phyloP scores from a whole-genome alignment of 2,888 invertebrate species.

The Zygaena filipendulae region DNA sequence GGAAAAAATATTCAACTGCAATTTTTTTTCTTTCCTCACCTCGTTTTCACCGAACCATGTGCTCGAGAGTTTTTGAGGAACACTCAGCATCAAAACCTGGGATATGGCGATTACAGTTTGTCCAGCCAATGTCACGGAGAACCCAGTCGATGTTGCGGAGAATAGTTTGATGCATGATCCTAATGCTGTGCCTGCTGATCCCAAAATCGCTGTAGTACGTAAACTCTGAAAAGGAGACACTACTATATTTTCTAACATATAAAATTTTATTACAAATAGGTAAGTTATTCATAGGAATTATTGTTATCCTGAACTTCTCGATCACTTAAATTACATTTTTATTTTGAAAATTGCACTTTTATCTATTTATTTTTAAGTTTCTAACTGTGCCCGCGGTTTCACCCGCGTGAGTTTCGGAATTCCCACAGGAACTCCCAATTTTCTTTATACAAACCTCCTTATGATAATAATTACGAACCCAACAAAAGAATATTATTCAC shows the following conservation, averaged over 20 bases:
- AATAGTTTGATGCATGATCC: slow-evolving; percentile 72
- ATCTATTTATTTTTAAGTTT: too few relatives aligned
- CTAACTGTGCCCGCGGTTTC: too few relatives aligned
- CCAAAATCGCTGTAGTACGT: slow-evolving; percentile 53
- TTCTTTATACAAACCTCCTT: too few relatives aligned
- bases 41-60: slow-evolving; percentile 75
- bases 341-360: too few relatives aligned
- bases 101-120: slow-evolving; percentile 67
- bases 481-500: too few relatives aligned
- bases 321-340: too few relatives aligned
- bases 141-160: slow-evolving; percentile 67
- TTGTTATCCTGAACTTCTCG: too few relatives aligned
- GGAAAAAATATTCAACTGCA: too few relatives aligned
- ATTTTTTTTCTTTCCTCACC: too few relatives aligned
- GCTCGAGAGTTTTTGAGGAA: slow-evolving; percentile 76
- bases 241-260: background rate
- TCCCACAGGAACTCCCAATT: too few relatives aligned
- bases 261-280: background rate
- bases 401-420: too few relatives aligned
- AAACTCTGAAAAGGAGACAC: slow-evolving; percentile 50
- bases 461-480: too few relatives aligned
- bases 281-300: background rate
- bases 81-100: slow-evolving; percentile 73
- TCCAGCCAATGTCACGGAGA: slow-evolving; percentile 70
- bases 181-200: slow-evolving; percentile 63